These are phyloP conservation scores for Philhelius pedissequus DNA, from an alignment of 2,888 invertebrate genomes.

Conservation along the genomic window DNA sequence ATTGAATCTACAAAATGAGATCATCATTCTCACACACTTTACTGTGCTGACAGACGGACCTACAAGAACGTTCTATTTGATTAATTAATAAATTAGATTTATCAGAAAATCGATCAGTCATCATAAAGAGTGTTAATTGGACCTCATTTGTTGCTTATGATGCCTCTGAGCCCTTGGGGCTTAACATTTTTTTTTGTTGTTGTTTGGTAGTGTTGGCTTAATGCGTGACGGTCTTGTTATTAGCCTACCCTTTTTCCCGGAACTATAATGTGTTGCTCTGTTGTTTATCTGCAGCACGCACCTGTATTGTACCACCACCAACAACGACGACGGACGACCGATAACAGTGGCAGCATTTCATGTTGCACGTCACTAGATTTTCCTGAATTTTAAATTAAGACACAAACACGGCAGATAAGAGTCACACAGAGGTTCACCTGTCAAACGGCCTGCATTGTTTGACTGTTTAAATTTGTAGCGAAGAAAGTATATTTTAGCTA, in stretches of 20 bases:
- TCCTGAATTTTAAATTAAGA: constrained; percentile 61
- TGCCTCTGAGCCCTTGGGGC: constrained; percentile 25
- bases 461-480: constrained; percentile 41
- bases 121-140: constrained; percentile 60
- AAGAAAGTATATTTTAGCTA: constrained; percentile 50
- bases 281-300: constrained; percentile 33
- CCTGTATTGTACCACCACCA: neutral
- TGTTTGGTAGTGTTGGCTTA: too few species aligned
- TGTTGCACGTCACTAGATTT: constrained; percentile 59
- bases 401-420: constrained; percentile 39
- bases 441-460: constrained; percentile 66
- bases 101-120: constrained; percentile 49
- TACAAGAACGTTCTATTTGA: constrained; percentile 27
- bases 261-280: neutral
- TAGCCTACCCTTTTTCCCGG: constrained; percentile 26
- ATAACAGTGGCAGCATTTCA: constrained; percentile 23
- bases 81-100: constrained; percentile 52
- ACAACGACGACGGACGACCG: neutral
- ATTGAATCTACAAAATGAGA: constrained; percentile 23
- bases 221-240: constrained; percentile 32
- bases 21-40: constrained; percentile 31
- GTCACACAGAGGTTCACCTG: constrained; percentile 47
- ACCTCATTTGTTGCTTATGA: constrained; percentile 28
- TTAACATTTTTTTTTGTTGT: neutral
- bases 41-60: neutral